Evolutionary conservation across 2,113 vertebrate species (phyloP).

Genomic region (Dolichotis patagonum): DNA sequence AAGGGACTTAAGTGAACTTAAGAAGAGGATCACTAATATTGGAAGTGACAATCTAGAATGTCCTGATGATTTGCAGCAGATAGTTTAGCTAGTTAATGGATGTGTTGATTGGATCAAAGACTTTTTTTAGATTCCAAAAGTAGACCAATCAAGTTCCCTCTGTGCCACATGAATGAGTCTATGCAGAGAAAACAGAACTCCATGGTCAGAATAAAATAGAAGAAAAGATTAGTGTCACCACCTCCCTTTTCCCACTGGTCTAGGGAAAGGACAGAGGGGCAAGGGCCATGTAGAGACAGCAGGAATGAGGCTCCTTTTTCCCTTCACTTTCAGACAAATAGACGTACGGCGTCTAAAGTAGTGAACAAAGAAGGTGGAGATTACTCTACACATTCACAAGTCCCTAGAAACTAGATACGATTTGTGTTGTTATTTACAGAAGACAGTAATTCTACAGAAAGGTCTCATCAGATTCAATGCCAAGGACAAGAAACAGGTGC

Average conservation of each 20-base stretch:
- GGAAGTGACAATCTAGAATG: constrained; percentile 25
- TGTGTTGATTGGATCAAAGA: neutral
- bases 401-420: neutral
- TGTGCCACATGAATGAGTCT: neutral
- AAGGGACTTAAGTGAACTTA: constrained; percentile 52
- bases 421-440: neutral
- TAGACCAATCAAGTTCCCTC: neutral
- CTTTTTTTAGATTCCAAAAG: neutral
- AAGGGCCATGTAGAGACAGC: neutral
- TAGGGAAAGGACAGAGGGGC: neutral
- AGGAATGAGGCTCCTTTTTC: neutral
- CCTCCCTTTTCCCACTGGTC: neutral
- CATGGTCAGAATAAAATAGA: neutral
- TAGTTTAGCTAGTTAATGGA: neutral
- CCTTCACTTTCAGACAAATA: neutral
- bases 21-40: constrained; percentile 27
- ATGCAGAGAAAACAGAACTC: neutral
- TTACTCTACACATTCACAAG: neutral
- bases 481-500: neutral
- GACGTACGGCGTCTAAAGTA: neutral
- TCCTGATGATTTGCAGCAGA: neutral
- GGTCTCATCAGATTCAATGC: neutral
- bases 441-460: neutral
- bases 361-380: neutral
- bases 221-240: neutral